phyloP scores from a whole-genome alignment of 2,113 vertebrate genomes.

The Circaetus cinerascens region DNA sequence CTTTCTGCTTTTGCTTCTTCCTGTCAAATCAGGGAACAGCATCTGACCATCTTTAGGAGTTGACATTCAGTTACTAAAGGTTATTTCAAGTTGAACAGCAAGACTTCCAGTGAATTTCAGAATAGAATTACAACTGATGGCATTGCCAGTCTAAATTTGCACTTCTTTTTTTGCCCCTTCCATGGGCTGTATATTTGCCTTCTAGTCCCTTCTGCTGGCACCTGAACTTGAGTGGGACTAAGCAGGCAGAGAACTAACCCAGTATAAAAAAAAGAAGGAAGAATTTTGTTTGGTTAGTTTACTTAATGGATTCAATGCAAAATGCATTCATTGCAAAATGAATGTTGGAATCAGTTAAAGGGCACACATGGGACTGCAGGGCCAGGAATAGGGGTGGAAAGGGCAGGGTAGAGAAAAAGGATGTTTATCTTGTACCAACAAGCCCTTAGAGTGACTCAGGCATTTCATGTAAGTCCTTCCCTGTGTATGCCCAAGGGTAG shows the following conservation, averaged over 20 bases:
- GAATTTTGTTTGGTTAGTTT: neutral
- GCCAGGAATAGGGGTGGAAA: neutral
- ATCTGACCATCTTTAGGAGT: neutral
- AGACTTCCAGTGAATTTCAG: neutral
- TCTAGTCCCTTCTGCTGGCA: neutral
- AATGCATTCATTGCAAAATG: neutral
- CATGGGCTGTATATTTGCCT: fast-evolving
- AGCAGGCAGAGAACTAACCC: neutral
- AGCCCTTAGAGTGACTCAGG: neutral
- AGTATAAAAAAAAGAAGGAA: neutral
- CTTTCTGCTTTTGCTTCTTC: neutral
- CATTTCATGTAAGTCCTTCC: neutral
- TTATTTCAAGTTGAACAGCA: neutral
- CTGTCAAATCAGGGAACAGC: neutral
- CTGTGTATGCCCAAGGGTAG: neutral
- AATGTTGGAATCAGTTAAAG: neutral
- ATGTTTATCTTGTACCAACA: neutral
- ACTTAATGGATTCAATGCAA: neutral
- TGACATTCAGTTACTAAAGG: neutral
- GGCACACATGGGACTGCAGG: neutral
- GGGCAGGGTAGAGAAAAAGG: neutral
- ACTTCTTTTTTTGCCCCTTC: neutral
- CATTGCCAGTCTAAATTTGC: neutral
- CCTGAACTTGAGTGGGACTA: neutral
- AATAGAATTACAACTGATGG: neutral